Percentiles rank a stretch among this genome's conserved stretches.
Evolutionary conservation across 2,797 vertebrate genomes (phyloP).

Genomic region (Linurgus olivaceus): DNA sequence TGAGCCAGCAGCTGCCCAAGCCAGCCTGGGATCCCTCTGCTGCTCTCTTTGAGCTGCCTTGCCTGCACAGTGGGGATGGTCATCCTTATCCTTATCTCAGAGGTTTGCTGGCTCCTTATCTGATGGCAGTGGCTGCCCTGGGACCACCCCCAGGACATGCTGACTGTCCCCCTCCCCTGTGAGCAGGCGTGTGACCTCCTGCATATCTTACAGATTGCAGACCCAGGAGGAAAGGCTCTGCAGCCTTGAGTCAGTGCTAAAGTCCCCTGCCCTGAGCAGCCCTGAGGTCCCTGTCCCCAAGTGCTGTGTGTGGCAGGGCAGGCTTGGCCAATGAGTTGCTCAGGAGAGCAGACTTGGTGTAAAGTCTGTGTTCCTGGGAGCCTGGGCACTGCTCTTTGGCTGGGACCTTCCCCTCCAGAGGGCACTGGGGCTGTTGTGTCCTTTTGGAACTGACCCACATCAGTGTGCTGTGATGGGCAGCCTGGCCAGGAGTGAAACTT

Average conservation of each 20-base stretch:
- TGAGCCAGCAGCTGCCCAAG: neutral
- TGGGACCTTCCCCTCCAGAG: neutral
- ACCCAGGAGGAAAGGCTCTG: neutral
- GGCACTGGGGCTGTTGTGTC: neutral
- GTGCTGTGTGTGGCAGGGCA: rapidly evolving
- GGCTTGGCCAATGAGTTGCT: neutral
- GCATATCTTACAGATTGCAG: neutral
- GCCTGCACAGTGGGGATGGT: neutral
- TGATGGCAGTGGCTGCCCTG: neutral
- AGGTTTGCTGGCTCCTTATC: neutral
- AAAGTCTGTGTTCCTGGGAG: neutral
- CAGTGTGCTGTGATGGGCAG: neutral
- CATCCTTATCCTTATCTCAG: neutral
- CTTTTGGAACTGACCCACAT: neutral
- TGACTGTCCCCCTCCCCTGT: neutral
- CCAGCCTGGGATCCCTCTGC: neutral
- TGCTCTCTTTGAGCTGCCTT: neutral
- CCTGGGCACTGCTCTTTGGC: neutral
- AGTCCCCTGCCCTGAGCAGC: neutral
- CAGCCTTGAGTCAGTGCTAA: neutral
- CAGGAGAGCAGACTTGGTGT: neutral
- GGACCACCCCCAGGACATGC: neutral
- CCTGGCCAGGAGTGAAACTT: neutral
- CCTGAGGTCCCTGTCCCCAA: neutral
- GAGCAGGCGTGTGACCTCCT: neutral